Conservation (phyloP, 1,140 invertebrate species). For the Andrena cerasifolii region DNA sequence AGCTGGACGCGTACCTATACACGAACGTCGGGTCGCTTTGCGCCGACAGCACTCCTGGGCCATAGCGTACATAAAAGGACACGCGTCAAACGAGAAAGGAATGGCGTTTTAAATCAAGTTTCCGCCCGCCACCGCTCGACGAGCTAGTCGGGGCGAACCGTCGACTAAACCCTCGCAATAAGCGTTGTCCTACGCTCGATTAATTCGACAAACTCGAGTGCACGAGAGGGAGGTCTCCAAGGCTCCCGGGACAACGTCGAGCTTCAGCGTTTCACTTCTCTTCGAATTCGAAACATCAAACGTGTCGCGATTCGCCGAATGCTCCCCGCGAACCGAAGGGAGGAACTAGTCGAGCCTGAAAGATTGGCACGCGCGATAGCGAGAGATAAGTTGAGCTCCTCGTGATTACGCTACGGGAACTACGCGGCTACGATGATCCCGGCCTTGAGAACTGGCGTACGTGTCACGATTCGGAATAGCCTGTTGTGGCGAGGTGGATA, state of each 20-base stretch:
- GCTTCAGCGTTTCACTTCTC: too few species aligned
- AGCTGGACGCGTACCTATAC: too few species aligned
- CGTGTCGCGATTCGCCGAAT: neutral
- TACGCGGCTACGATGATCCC: too few species aligned
- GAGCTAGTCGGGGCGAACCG: neutral
- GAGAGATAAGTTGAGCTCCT: too few species aligned
- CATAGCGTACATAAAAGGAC: too few species aligned
- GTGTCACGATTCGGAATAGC: too few species aligned
- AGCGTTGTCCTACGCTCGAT: neutral
- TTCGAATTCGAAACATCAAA: neutral
- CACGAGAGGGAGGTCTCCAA: neutral
- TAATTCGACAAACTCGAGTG: slow-evolving; percentile 6
- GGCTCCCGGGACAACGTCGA: too few species aligned
- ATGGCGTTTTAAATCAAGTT: neutral
- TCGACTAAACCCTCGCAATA: neutral
- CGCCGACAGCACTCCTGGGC: neutral
- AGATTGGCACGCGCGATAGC: neutral
- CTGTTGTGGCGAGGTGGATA: too few species aligned
- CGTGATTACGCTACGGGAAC: too few species aligned
- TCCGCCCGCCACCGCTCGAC: too few species aligned
- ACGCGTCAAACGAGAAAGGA: neutral
- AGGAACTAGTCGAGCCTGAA: too few species aligned
- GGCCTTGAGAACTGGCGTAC: too few species aligned
- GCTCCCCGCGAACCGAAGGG: neutral
- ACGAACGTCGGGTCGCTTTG: neutral